Conservation (phyloP, 2,113 vertebrate species). For the Hymenochirus boettgeri region DNA sequence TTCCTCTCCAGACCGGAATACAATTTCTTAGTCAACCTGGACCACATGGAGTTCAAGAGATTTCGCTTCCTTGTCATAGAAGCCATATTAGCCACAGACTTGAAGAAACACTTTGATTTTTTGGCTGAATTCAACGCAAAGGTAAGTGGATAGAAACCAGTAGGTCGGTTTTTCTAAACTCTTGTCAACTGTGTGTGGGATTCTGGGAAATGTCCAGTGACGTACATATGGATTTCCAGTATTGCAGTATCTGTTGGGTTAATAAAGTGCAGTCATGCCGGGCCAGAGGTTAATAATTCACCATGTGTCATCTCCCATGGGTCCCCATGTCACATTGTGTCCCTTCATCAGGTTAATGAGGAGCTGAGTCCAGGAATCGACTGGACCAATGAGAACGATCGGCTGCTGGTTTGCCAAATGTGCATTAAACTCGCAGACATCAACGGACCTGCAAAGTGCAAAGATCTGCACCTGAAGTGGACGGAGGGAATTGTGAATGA, state of each 20-base stretch:
- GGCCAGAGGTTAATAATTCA: not conserved
- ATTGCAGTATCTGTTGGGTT: not conserved
- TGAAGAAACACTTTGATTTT: conserved; percentile 98
- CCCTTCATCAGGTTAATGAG: conserved; percentile 77
- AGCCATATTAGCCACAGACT: conserved; percentile 93
- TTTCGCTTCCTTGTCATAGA: conserved; percentile 97
- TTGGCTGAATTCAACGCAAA: conserved; percentile 93
- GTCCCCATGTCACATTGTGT: no score
- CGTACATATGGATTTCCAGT: not conserved
- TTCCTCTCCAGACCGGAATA: conserved; percentile 93
- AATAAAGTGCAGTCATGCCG: not conserved
- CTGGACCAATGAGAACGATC: conserved; percentile 95
- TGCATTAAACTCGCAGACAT: conserved; percentile 97
- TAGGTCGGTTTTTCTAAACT: no score
- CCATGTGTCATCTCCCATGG: not conserved
- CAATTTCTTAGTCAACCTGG: conserved; percentile 89
- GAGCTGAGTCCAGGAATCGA: conserved; percentile 88
- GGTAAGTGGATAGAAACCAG: conserved; percentile 59
- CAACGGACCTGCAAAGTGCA: conserved; percentile 91
- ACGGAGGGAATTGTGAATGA: conserved; percentile 97
- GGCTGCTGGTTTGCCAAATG: conserved; percentile 95
- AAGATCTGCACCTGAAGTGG: conserved; percentile 93
- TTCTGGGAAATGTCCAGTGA: not conserved
- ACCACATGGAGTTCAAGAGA: conserved; percentile 94
- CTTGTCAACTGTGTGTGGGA: not conserved